phyloP scores from a whole-genome alignment of 2,797 vertebrate species.

The Coregonus sp. region DNA sequence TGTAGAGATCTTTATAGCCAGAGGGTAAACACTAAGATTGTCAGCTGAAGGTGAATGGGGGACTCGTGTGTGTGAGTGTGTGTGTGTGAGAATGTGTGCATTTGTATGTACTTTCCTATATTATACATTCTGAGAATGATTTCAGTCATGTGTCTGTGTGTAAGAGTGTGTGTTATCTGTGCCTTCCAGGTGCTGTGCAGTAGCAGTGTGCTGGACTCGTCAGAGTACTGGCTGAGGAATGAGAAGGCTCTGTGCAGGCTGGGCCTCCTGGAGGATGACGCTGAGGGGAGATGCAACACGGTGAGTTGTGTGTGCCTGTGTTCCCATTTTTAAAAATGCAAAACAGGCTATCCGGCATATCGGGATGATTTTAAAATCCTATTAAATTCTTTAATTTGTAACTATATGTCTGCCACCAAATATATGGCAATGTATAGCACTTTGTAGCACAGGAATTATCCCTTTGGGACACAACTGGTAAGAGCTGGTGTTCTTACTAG shows the following conservation, averaged over 20 bases:
- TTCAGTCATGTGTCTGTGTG: conserved; percentile 24
- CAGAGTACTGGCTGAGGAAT: conserved; percentile 95
- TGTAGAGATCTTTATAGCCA: conserved; percentile 42
- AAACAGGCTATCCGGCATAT: too few relatives aligned
- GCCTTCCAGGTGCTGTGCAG: conserved; percentile 87
- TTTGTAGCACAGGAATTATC: not conserved
- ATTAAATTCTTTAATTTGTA: too few relatives aligned
- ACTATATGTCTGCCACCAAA: not conserved
- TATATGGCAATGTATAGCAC: too few relatives aligned
- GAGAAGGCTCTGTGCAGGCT: conserved; percentile 88
- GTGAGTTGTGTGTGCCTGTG: conserved; percentile 78
- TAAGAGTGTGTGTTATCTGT: conserved; percentile 35
- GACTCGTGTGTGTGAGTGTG: not conserved
- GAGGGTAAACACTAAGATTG: conserved; percentile 21
- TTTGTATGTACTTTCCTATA: not conserved
- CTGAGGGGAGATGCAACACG: conserved; percentile 83
- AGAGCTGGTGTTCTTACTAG: not conserved
- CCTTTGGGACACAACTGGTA: not conserved
- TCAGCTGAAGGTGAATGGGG: conserved; percentile 37
- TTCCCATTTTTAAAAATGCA: too few relatives aligned
- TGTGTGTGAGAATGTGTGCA: not conserved
- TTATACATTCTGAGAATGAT: not conserved
- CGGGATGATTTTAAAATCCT: too few relatives aligned
- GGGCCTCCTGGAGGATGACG: conserved; percentile 87
- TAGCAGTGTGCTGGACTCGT: conserved; percentile 87